These are phyloP conservation scores for Smutsia gigantea DNA, from an alignment of 2,797 vertebrate species.

Conservation along the genomic window DNA sequence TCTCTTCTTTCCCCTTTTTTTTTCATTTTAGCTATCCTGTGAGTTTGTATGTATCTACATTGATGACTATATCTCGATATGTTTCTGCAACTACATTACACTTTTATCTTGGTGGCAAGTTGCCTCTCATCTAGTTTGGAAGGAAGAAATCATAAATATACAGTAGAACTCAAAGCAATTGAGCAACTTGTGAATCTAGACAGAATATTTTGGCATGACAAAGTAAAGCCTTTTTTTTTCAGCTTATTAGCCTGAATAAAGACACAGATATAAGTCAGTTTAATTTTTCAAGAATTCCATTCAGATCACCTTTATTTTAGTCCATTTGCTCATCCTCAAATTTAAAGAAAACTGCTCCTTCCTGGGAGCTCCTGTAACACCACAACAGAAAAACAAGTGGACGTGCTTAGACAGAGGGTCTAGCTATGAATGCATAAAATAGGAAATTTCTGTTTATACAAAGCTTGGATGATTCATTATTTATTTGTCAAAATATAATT, in stretches of 20 bases:
- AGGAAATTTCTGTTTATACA: not conserved
- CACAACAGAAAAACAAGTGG: not conserved
- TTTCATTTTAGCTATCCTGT: conserved; percentile 18
- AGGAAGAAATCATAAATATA: conserved; percentile 51
- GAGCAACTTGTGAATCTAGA: conserved; percentile 1
- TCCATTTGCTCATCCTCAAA: not conserved
- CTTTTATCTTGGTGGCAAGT: conserved; percentile 15
- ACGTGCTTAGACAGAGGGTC: not conserved
- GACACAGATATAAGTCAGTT: not conserved
- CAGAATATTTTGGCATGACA: not conserved
- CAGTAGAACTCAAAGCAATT: not conserved
- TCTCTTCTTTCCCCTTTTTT: conserved; percentile 16
- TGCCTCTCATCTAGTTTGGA: conserved; percentile 18
- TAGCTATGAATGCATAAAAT: not conserved
- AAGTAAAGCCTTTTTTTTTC: not conserved
- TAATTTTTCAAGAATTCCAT: not conserved
- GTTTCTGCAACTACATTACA: conserved; percentile 30
- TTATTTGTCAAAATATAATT: conserved; percentile 58
- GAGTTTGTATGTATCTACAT: not conserved
- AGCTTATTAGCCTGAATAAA: conserved; percentile 9
- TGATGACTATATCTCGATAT: not conserved
- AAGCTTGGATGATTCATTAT: not conserved
- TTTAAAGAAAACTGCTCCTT: not conserved
- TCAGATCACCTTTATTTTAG: not conserved
- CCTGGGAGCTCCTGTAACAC: not conserved